A percentile compares a stretch with the other conserved stretches of the same genome.
Evolutionary conservation across 2,888 invertebrate genomes (phyloP).

Genomic region (Andrena chrysosceles): DNA sequence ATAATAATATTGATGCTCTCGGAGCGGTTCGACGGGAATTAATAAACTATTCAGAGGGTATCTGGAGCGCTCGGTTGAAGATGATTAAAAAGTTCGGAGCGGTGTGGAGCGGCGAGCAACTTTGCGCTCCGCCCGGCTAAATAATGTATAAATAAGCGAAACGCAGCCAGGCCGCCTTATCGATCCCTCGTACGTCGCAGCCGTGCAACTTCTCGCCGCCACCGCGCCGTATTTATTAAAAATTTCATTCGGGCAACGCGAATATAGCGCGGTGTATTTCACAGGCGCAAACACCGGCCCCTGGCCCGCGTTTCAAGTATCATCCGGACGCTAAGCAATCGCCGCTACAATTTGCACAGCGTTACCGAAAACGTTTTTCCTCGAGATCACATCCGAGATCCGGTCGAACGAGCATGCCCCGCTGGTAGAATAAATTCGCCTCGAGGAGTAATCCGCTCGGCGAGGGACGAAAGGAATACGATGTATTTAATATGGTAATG

Average conservation of each 20-base stretch:
- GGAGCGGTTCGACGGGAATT: not conserved
- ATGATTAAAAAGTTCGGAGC: constrained; percentile 17
- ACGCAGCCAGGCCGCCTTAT: constrained; percentile 5
- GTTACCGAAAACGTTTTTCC: not conserved
- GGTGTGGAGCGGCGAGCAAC: not conserved
- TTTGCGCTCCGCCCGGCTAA: not conserved
- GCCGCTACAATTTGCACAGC: not conserved
- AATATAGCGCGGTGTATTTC: not conserved
- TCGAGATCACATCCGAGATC: not conserved
- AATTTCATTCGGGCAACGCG: constrained; percentile 14
- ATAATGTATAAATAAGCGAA: constrained; percentile 14
- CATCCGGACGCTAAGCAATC: not conserved
- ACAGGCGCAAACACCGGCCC: too few species aligned
- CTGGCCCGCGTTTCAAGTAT: not conserved
- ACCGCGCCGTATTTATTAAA: constrained; percentile 4
- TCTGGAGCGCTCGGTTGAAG: not conserved
- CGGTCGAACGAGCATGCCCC: not conserved
- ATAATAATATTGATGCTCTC: not conserved
- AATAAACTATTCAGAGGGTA: not conserved
- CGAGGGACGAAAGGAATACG: not conserved
- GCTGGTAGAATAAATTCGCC: too few species aligned
- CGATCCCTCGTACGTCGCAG: not conserved
- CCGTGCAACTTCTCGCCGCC: constrained; percentile 9
- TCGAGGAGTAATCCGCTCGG: not conserved
- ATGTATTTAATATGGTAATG: constrained; percentile 11